Evolutionary conservation across 2,113 vertebrate species (phyloP), one percentile per base, ranked within the genome.

Genomic region (Poeciliopsis retropinna): DNA sequence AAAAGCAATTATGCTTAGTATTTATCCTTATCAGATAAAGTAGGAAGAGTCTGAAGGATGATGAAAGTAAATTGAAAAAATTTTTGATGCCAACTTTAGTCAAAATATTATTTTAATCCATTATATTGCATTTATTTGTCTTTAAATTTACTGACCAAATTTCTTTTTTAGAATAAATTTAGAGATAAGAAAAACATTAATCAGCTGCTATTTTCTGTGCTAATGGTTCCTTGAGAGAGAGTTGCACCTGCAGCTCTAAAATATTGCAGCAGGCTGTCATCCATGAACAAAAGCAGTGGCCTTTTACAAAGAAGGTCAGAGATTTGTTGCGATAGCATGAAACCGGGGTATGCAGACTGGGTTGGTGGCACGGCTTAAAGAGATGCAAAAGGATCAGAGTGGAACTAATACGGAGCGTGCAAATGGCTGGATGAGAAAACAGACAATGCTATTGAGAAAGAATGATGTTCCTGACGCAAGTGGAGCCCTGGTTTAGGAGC

Each of bases 351-450:
- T 57, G 72, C 67, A 82, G 83, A 64, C 75, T 32, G 75, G 41
- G 78, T 47, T 81, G 81, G 82, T 83, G 72, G 73, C 57, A 63
- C 54, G 76, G 82, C 76, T 84, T 61, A 54, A 70, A 66, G 68
- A 81, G 39, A 79, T 60, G 80, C 60, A 78, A 78, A 81, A 29
- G 70, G 80, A 78, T 79, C 70, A 64, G 85, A 77, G 85, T 92
- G 92, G 92, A 94, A 94, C 93, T 95, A 94, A 94, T 88, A 86
- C 85, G 87, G 83, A 92, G 92, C 72, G 88, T 92, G 84, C 29
- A 80, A 65, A 22, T 2, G 71, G 64, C 74, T 84, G 75, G 83
- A 78, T 89, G 73, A 83, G 93, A 90, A 89, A 93, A 82, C 80
- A 69, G 88, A 31, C 73, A 72, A 81, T 60, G 84, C 88, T 79